phyloP scores from a whole-genome alignment of 2,888 invertebrate species.

The Drosophila pegasa region DNA sequence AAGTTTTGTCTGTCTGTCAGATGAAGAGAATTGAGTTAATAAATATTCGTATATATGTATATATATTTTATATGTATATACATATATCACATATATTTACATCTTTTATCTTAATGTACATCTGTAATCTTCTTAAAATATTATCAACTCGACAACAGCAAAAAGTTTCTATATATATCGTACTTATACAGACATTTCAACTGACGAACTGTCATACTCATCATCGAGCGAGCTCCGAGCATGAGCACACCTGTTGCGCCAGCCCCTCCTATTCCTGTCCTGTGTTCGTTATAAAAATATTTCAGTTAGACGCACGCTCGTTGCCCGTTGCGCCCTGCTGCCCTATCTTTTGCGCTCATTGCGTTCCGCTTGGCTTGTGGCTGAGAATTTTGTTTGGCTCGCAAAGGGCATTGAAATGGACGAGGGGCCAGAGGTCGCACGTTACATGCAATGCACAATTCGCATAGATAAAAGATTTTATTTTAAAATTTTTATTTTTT shows the following conservation, averaged over 20 bases:
- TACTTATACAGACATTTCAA: neutral
- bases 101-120: neutral
- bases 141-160: neutral
- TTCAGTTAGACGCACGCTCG: slow-evolving; percentile 21
- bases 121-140: neutral
- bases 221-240: neutral
- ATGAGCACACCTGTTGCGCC: slow-evolving; percentile 40
- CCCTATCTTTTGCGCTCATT: slow-evolving; percentile 1
- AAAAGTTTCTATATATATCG: neutral
- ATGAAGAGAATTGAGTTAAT: neutral
- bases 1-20: neutral
- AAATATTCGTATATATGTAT: neutral
- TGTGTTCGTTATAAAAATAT: neutral
- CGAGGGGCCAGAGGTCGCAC: slow-evolving; percentile 8
- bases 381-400: slow-evolving; percentile 40
- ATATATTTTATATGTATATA: neutral
- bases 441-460: slow-evolving; percentile 18
- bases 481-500: slow-evolving; percentile 5
- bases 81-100: neutral
- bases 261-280: neutral
- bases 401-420: slow-evolving; percentile 21
- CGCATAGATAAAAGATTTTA: slow-evolving; percentile 25
- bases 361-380: slow-evolving; percentile 47
- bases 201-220: neutral
- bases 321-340: neutral